Percentiles rank a stretch among this genome's conserved stretches.
phyloP scores from a whole-genome alignment of 2,113 vertebrate species.

The Corydoras sp. region DNA sequence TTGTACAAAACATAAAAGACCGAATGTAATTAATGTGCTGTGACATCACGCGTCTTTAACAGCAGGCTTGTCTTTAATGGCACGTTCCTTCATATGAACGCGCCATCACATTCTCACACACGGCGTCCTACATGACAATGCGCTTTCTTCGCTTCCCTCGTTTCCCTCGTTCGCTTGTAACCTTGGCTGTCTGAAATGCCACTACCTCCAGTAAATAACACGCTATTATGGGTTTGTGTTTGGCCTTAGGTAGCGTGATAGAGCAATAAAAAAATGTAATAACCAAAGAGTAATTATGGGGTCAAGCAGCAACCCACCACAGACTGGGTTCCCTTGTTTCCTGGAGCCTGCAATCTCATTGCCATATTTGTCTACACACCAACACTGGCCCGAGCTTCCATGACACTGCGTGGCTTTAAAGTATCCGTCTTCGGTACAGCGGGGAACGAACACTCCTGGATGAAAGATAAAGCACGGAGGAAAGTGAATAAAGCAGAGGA shows the following conservation, averaged over 20 bases:
- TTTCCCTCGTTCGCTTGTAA: constrained; percentile 13
- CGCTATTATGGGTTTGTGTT: neutral
- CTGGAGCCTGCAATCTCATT: constrained; percentile 92
- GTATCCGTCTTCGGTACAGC: constrained; percentile 90
- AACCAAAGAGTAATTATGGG: neutral
- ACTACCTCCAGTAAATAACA: neutral
- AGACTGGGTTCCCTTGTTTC: constrained; percentile 85
- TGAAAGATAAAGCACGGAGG: neutral
- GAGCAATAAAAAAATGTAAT: constrained; percentile 11
- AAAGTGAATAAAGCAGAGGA: neutral
- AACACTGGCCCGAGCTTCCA: constrained; percentile 86
- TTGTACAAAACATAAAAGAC: too few species aligned
- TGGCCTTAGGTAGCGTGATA: constrained; percentile 6
- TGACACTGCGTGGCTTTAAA: constrained; percentile 94
- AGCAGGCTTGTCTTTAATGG: too few species aligned
- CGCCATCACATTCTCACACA: constrained; percentile 15
- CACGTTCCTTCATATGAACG: constrained; percentile 6
- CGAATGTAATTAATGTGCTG: too few species aligned
- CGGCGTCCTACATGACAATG: neutral
- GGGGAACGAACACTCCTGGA: constrained; percentile 83
- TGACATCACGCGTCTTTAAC: too few species aligned
- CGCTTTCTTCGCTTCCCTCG: neutral
- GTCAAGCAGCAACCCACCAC: constrained; percentile 64
- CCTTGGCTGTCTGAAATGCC: constrained; percentile 7
- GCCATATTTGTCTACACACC: constrained; percentile 95